phyloP scores from a whole-genome alignment of 2,113 vertebrate species.

The Murina feae region DNA sequence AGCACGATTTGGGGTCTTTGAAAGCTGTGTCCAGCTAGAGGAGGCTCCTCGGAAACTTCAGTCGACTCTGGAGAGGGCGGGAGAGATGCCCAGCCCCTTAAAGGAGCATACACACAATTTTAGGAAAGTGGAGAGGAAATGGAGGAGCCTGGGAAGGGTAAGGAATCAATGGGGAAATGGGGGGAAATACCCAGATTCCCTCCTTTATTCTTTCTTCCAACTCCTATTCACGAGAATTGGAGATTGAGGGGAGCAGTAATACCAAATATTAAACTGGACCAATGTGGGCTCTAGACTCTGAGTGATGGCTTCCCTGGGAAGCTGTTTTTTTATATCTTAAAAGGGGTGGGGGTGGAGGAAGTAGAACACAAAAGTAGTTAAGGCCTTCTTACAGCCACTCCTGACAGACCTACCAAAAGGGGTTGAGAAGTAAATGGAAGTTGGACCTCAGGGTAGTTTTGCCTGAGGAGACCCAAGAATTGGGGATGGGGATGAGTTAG shows the following conservation, averaged over 20 bases:
- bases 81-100: slow-evolving; percentile 71
- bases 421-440: not conserved
- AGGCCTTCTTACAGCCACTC: not conserved
- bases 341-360: not conserved
- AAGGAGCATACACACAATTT: slow-evolving; percentile 70
- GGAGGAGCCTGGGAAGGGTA: slow-evolving; percentile 3
- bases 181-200: not conserved
- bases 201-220: not conserved
- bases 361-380: not conserved
- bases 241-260: not conserved
- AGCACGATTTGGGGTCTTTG: slow-evolving; percentile 18
- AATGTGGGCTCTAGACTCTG: not conserved
- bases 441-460: not conserved
- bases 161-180: not conserved
- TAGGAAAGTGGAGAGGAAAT: slow-evolving; percentile 21
- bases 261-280: not conserved
- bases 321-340: not conserved
- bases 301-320: not conserved
- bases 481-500: not conserved
- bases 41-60: slow-evolving; percentile 68
- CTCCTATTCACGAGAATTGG: not conserved
- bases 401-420: not conserved
- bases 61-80: slow-evolving; percentile 43
- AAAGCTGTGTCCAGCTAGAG: slow-evolving; percentile 46
- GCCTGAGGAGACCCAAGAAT: not conserved